Evolutionary conservation across 2,797 vertebrate species (phyloP), one percentile per base, ranked within the genome.

Genomic region (Calcarius lapponicus): DNA sequence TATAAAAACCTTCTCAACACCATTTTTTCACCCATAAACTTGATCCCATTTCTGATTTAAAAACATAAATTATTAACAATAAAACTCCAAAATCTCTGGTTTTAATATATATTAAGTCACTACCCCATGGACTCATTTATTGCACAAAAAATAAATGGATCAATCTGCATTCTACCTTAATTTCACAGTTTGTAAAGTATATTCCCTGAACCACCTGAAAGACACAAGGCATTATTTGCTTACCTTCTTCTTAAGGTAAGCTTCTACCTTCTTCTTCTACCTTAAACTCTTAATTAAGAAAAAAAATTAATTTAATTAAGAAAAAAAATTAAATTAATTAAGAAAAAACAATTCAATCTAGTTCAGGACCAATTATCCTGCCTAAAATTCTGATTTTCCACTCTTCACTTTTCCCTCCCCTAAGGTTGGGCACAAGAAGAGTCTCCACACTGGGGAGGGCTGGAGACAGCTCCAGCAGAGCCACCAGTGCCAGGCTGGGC

Each of bases 371-470:
- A 79, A 90, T 90, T 88, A 90, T 67, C 65, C 58, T 51, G 34
- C 45, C 15, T 54, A 79, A 94, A 62, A 95, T 60, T 71, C 24
- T 82, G 45, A 88, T 96, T 92, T 90, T 87, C 87, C 80, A 80
- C 72, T 71, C 80, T 80, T 40, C 51, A 91, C 71, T 50, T 78
- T 74, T 81, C 24, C 53, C 29, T 74, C 42, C 85, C 69, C 81
- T 45, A 28, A 90, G 74, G 61, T 67, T 1, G 1, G 79, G 66
- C 57, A 69, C 7, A 24, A 32, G 29, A 57, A 45, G 53, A 31
- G 25, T 32, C 64, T 80, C 64, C 61, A 60, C 14, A 69, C 67
- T 88, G 67, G 58, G 51, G 43, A 70, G 43, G 71, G 50, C 0
- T 93, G 80, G 66, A 50, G 61, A 15, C 34, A 79, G 31, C 57